These are phyloP conservation scores for Aporrectodea caliginosa DNA, from an alignment of 1,140 invertebrate species.

Conservation along the genomic window DNA sequence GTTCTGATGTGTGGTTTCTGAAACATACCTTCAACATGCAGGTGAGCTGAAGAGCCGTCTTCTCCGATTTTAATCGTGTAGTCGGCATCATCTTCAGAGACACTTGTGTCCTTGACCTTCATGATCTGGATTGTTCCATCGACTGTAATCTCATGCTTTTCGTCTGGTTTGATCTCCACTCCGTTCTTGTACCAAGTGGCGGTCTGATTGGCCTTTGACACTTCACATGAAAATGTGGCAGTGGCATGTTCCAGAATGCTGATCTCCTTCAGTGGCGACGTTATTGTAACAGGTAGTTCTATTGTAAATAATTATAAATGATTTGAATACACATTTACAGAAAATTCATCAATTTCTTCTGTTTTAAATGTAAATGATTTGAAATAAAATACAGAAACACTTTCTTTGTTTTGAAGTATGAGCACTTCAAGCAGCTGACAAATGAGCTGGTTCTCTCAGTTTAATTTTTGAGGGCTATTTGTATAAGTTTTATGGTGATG, in stretches of 20 bases:
- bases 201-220: slow-evolving; percentile 68
- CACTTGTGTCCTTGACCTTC: slow-evolving; percentile 43
- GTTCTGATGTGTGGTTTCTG: no score
- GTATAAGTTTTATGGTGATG: no score
- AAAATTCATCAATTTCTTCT: no score
- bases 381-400: no score
- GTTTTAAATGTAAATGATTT: no score
- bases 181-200: slow-evolving; percentile 81
- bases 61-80: slow-evolving; percentile 76
- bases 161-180: slow-evolving; percentile 49
- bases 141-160: slow-evolving; percentile 20
- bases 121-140: slow-evolving; percentile 40
- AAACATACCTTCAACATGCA: slow-evolving; percentile 74
- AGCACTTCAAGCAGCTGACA: no score
- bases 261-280: slow-evolving; percentile 67
- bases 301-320: not conserved
- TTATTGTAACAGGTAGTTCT: slow-evolving; percentile 55
- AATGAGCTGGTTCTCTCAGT: no score
- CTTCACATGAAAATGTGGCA: slow-evolving; percentile 34
- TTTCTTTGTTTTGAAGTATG: no score
- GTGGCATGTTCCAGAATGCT: slow-evolving; percentile 62
- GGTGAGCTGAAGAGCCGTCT: slow-evolving; percentile 75
- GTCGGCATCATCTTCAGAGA: slow-evolving; percentile 76
- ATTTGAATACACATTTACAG: no score
- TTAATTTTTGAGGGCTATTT: no score